Evolutionary conservation across 2,888 invertebrate species (phyloP), one percentile per base, ranked within the genome.

Genomic region (Tetragonula carbonaria): DNA sequence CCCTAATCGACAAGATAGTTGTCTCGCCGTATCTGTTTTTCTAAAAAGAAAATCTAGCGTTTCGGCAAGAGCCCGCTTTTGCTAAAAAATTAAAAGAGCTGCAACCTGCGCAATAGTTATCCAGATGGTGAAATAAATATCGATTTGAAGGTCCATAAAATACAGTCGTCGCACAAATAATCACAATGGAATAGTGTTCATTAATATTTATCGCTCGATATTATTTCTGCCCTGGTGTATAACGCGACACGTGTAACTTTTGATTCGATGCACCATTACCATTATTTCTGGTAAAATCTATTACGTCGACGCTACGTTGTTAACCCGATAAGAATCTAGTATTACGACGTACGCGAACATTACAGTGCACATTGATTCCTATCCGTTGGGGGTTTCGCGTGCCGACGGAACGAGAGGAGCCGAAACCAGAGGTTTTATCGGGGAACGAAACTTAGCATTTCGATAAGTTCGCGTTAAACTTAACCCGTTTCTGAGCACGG

Each of bases 361-460:
- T 8, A 4, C 8, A 13, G 57, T n/a, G 51, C 33, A 72, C 66
- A 72, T 59, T 59, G 28, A 72, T 78, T 50, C n/a, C 23, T 53
- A 50, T 59, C 62, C 28, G 59, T n/a, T 53, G 21, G 55, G 2
- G n/a, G 28, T n/a, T 21, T 23, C 4, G 59, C n/a, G 21, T 51
- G 33, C 16, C 33, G 23, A 70, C 18, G 38, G 38, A 8, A 8
- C 1, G 38, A 5, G 70, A 55, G 66, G 68, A 79, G n/a, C 63
- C 67, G 88, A 91, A 91, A 91, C 88, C 91, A 88, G 8, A 38
- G 86, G 87, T 88, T 87, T 84, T 83, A 78, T 82, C 78, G 68
- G 62, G 86, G 1, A 86, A 88, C 85, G 86, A 90, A 91, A 91
- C 90, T 91, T 90, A 91, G 90, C 91, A 90, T 90, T 91, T 89